Base-by-base conservation (phyloP, 2,888 invertebrate genomes). In the Scelioninae gen. 2 region DNA sequence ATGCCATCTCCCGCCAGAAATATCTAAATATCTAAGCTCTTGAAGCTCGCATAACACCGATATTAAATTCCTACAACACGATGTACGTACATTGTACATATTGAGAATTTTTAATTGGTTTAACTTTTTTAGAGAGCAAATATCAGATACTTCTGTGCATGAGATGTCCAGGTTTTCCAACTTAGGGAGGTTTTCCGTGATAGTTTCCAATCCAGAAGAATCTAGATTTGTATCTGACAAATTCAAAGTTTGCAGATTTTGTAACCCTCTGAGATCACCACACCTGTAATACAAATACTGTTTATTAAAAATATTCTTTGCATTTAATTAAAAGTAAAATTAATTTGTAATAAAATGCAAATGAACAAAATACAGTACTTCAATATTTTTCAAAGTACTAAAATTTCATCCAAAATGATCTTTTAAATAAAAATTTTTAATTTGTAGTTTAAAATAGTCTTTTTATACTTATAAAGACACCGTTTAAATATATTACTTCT, bases 221-320 rank as follows among this genome's bases (percentile, higher is more conserved):
- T 91, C 91, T 80, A 92, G 89, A 81, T 92, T 91, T n/a, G 92
- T 92, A 78, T 89, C 88, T 68, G 91, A 90, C 2, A 92, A 90
- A 85, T 92, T 91, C 45, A 92, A 84, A 58, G 86, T 87, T 71
- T 87, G 89, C 57, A 92, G 84, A 74, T 88, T 89, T 71, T 88
- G 88, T 35, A 92, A 86, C 80, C 89, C 89, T 22, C 90, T 89
- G 76, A 92, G 86, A 39, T 90, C 88, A 80, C 89, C 88, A 78
- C 88, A 88, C 79, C 89, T 89, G 74, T 46, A 79, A n/a, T 39
- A 10, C 28, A 28, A 15, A 25, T 2, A n/a, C n/a, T n/a, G n/a
- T n/a, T n/a, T n/a, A n/a, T n/a, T n/a, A n/a, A n/a, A n/a, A n/a
- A n/a, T n/a, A n/a, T n/a, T n/a, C n/a, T n/a, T n/a, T n/a, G n/a